Evolutionary conservation across 2,888 invertebrate genomes (phyloP).

Genomic region (Drosophila yooni): DNA sequence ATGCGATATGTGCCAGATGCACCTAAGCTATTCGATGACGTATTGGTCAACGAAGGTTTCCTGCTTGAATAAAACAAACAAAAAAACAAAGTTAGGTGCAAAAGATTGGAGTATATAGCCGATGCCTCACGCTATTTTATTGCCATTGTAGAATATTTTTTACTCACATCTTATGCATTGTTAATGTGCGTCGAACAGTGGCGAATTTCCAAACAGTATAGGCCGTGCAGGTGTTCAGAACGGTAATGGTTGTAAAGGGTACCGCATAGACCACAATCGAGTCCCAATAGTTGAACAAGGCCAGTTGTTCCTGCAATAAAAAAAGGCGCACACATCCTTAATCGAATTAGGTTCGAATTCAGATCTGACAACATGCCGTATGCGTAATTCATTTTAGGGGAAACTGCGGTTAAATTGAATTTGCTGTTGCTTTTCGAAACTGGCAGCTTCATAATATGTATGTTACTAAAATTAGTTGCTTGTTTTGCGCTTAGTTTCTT

Average conservation of each 20-base stretch:
- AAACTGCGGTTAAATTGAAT: conserved; percentile 15
- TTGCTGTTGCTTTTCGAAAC: conserved; percentile 7
- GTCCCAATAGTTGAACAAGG: conserved; percentile 89
- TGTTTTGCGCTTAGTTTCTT: not conserved
- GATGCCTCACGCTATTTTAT: conserved; percentile 1
- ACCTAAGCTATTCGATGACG: conserved; percentile 31
- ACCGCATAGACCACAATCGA: conserved; percentile 90
- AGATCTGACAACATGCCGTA: conserved; percentile 24
- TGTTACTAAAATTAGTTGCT: too few species aligned
- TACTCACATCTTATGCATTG: conserved; percentile 83
- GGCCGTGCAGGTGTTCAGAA: conserved; percentile 90
- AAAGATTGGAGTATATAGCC: not conserved
- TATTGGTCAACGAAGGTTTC: conserved; percentile 64
- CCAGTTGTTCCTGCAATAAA: conserved; percentile 86
- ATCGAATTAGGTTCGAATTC: conserved; percentile 20
- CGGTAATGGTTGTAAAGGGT: conserved; percentile 89
- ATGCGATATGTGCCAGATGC: conserved; percentile 63
- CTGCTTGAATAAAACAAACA: conserved; percentile 27
- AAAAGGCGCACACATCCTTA: not conserved
- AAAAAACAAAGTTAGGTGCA: not conserved
- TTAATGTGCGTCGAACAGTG: conserved; percentile 84
- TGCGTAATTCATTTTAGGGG: conserved; percentile 32
- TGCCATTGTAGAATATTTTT: not conserved
- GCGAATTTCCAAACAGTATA: conserved; percentile 88
- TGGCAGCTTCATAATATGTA: too few species aligned